Percentiles rank a stretch among this genome's conserved stretches.
Evolutionary conservation across 2,113 vertebrate species (phyloP).

Genomic region (Sula dactylatra): DNA sequence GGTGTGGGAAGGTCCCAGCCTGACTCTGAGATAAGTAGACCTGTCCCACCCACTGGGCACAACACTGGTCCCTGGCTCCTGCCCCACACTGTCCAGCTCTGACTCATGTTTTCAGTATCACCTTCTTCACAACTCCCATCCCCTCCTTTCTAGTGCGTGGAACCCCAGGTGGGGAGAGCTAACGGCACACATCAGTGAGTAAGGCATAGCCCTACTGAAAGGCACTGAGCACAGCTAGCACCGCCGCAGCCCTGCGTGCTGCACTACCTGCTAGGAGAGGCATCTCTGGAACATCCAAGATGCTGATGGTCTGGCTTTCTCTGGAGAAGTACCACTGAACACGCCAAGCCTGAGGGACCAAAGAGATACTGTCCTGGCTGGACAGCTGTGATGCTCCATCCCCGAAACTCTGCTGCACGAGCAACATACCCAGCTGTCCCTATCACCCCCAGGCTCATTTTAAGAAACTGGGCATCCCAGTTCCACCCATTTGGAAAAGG

Average conservation of each 20-base stretch:
- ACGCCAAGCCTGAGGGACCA: too few species aligned
- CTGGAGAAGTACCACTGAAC: not conserved
- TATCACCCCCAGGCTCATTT: not conserved
- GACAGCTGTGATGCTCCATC: not conserved
- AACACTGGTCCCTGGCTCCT: not conserved
- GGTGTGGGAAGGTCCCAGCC: not conserved
- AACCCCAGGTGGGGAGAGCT: not conserved
- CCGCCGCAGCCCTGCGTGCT: not conserved
- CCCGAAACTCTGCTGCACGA: not conserved
- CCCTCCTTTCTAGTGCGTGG: not conserved
- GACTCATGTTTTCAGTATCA: not conserved
- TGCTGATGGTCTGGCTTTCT: not conserved
- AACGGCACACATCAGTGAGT: accelerated
- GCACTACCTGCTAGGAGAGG: not conserved
- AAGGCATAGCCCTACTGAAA: not conserved
- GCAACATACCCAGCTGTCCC: not conserved
- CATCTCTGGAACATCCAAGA: not conserved
- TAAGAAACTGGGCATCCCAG: not conserved
- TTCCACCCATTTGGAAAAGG: not conserved
- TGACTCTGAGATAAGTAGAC: not conserved
- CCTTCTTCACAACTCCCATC: not conserved
- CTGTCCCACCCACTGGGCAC: not conserved
- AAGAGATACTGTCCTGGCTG: not conserved
- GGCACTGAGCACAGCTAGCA: not conserved
- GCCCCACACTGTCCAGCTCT: not conserved